Conservation (phyloP, 2,888 invertebrate genomes). For the Spisula subtruncata region DNA sequence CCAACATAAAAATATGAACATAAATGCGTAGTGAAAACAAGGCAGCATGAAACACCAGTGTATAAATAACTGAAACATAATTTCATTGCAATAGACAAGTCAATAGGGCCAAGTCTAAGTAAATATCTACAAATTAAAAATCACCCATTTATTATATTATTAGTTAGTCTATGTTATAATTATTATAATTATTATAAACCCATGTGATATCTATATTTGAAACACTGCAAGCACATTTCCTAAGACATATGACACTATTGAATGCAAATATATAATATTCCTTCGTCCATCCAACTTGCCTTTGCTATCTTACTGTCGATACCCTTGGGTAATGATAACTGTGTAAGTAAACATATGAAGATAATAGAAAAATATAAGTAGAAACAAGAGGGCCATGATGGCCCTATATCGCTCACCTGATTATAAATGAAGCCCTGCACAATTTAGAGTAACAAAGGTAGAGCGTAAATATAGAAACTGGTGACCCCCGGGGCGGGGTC, state of each 20-base stretch:
- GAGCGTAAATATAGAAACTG: too few relatives aligned
- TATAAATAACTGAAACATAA: background rate
- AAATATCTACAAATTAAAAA: too few relatives aligned
- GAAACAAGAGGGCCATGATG: too few relatives aligned
- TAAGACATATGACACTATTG: background rate
- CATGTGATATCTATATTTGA: constrained; percentile 4
- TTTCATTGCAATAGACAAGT: background rate
- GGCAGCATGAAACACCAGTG: too few relatives aligned
- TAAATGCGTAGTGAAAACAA: too few relatives aligned
- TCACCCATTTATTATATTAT: background rate
- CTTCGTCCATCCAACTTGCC: constrained; percentile 62
- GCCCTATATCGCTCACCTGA: too few relatives aligned
- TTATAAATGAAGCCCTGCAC: too few relatives aligned
- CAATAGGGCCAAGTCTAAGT: background rate
- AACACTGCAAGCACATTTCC: constrained; percentile 3
- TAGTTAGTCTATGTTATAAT: constrained; percentile 1
- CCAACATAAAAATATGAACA: too few relatives aligned
- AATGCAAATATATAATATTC: constrained; percentile 17
- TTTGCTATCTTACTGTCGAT: constrained; percentile 66
- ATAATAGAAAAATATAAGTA: too few relatives aligned
- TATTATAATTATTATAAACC: background rate
- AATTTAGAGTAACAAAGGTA: too few relatives aligned
- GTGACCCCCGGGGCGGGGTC: too few relatives aligned
- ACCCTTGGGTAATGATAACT: constrained; percentile 66
- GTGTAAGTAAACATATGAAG: too few relatives aligned